Conservation (phyloP, 2,888 invertebrate species). For the Rhamnusium bicolor region DNA sequence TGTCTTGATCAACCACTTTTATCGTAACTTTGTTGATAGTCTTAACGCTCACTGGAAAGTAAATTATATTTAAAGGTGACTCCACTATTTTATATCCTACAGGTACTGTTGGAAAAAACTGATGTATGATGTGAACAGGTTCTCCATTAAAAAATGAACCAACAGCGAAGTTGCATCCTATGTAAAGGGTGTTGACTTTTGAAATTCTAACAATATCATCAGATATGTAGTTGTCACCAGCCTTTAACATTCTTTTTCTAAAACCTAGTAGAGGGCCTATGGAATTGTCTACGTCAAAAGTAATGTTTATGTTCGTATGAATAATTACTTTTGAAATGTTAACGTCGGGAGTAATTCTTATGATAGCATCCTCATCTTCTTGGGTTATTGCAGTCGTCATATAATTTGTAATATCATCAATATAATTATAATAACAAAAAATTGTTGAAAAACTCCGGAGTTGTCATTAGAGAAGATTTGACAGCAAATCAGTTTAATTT, state of each 20-base stretch:
- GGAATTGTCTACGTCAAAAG: neutral
- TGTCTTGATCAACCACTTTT: conserved; percentile 38
- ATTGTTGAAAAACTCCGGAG: too few relatives aligned
- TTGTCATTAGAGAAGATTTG: too few relatives aligned
- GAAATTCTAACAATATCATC: conserved; percentile 4
- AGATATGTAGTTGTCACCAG: neutral
- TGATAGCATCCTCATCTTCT: neutral
- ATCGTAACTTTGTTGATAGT: conserved; percentile 28
- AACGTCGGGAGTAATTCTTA: neutral
- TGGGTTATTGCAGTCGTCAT: neutral
- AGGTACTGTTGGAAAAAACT: conserved; percentile 35
- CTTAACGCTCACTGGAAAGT: conserved; percentile 20
- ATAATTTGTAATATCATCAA: conserved; percentile 5
- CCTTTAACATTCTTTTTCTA: neutral
- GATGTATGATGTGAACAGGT: conserved; percentile 26
- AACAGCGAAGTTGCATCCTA: neutral
- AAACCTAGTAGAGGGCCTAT: conserved; percentile 7
- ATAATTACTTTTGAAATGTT: too few relatives aligned
- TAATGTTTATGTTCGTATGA: neutral
- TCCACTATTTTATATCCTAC: conserved; percentile 42
- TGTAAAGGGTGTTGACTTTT: neutral
- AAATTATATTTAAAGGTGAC: conserved; percentile 21
- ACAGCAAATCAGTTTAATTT: too few relatives aligned
- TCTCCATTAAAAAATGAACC: neutral
- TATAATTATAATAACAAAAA: too few relatives aligned